A percentile compares a stretch with the other conserved stretches of the same genome.
These are phyloP conservation scores for Mustelus asterias DNA, from an alignment of 2,113 vertebrate genomes.

Conservation along the genomic window DNA sequence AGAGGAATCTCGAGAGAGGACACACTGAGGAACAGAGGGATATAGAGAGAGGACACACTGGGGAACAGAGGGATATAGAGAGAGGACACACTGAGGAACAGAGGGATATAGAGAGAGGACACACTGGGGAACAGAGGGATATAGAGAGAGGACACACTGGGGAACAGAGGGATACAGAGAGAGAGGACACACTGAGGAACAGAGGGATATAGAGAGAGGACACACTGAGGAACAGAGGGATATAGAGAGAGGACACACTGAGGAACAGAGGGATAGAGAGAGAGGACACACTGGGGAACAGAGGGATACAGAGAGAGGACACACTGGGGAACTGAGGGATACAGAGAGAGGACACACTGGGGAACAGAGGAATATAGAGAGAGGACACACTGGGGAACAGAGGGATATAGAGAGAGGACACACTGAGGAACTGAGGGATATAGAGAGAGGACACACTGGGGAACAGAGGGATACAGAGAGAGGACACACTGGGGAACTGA, in stretches of 20 bases:
- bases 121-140: not conserved
- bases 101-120: not conserved
- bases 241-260: too few relatives aligned
- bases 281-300: not conserved
- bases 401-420: not conserved
- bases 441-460: too few relatives aligned
- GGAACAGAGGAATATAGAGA: too few relatives aligned
- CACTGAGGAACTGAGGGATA: too few relatives aligned
- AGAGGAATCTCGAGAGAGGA: too few relatives aligned
- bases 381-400: not conserved
- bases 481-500: too few relatives aligned
- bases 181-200: too few relatives aligned
- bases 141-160: not conserved
- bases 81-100: too few relatives aligned
- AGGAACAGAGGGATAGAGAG: not conserved
- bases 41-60: not conserved
- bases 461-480: not conserved
- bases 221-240: too few relatives aligned
- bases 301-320: too few relatives aligned
- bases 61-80: too few relatives aligned
- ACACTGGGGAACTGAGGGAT: not conserved
- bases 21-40: not conserved
- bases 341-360: not conserved
- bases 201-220: not conserved
- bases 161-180: too few relatives aligned